Evolutionary conservation across 2,113 vertebrate genomes (phyloP), one percentile per base, ranked within the genome.

Genomic region (Hemiscyllium ocellatum): DNA sequence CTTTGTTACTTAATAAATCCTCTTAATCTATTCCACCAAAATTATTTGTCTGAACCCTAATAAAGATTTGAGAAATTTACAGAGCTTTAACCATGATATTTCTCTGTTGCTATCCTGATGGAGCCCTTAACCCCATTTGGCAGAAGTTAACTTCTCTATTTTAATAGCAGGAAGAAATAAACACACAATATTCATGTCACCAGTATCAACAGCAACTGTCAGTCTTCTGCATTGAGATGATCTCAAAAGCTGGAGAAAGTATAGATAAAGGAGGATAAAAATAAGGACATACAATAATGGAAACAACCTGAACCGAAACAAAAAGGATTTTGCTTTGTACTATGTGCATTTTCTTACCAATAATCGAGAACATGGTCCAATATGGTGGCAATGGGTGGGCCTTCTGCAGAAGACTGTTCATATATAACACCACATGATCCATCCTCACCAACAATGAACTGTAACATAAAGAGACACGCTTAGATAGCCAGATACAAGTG

Each of bases 401-500:
- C 98, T 96, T 98, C 98, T 0, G 98, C 98, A 0, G 97, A 97
- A 65, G 98, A 98, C 85, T 98, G 98, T 94, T 98, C 98, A 52
- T 98, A 98, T 96, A 98, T 96, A 19, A 98, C 97, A 37, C 98
- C 98, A 97, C 98, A 98, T 0, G 98, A 98, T 1, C 98, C 98
- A 52, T 98, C 98, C 96, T 98, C 98, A 0, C 98, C 98, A 8
- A 98, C 97, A 89, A 98, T 98, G 96, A 98, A 98, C 98, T 98
- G 96, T 7, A 96, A 83, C 22, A 66, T 61, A 93, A 66, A 37
- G 33, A 65, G 29, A 33, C 37, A 91, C 13, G 5, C 33, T 66
- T 66, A 22, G 56, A 8, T 66, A 19, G 15, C 33, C 89, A 29
- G 13, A 1, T 66, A 91, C 15, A 37, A 66, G 61, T 4, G 80